Conservation (phyloP, 2,888 invertebrate species). For the Petrolisthes manimaculis region DNA sequence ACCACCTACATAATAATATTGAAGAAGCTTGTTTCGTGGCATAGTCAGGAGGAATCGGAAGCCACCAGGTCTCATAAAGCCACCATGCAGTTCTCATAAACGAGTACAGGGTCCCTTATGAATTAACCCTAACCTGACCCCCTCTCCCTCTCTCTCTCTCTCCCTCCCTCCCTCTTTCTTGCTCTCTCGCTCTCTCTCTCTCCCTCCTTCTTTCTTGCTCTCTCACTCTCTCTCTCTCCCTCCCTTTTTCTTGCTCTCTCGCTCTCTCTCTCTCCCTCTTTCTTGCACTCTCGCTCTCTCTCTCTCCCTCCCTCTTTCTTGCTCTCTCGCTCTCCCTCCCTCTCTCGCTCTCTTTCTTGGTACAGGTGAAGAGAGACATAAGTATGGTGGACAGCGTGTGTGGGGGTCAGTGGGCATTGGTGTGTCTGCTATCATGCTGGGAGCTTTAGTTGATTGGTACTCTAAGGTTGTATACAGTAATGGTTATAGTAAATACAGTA, state of each 20-base stretch:
- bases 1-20: too few relatives aligned
- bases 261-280: not conserved
- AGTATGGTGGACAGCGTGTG: slow-evolving; percentile 86
- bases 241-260: not conserved
- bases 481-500: not conserved
- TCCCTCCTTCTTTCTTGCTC: not conserved
- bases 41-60: too few relatives aligned
- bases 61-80: too few relatives aligned
- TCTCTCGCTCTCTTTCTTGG: not conserved
- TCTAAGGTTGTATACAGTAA: slow-evolving; percentile 70
- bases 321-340: not conserved
- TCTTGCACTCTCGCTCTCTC: not conserved
- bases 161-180: not conserved
- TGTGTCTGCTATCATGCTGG: slow-evolving; percentile 81
- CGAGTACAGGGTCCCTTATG: too few relatives aligned
- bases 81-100: too few relatives aligned
- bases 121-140: too few relatives aligned
- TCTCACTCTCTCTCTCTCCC: not conserved
- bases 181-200: not conserved
- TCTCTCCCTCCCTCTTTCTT: not conserved
- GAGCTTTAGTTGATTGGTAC: slow-evolving; percentile 80
- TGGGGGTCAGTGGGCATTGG: slow-evolving; percentile 93
- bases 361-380: slow-evolving; percentile 39
- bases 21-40: too few relatives aligned
- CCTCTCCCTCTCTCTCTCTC: too few relatives aligned